A percentile compares a stretch with the other conserved stretches of the same genome.
These are phyloP conservation scores for Agraylea sexmaculata DNA, from an alignment of 1,140 invertebrate genomes.

Conservation along the genomic window DNA sequence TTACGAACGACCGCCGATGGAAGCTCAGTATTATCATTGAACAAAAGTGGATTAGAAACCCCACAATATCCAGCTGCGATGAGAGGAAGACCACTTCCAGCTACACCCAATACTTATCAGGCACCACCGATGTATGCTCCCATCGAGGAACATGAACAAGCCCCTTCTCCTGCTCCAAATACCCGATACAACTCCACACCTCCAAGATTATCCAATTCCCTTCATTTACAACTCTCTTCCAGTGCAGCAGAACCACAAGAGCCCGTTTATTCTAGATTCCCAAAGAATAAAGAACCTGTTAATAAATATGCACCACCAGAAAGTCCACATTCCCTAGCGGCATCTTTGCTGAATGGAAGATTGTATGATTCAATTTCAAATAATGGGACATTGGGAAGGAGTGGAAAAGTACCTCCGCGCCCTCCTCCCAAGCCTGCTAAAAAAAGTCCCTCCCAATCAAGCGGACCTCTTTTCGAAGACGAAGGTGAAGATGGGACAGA, in stretches of 20 bases:
- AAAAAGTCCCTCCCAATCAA: slow-evolving; percentile 42
- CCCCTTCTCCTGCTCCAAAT: slow-evolving; percentile 32
- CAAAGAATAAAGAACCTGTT: slow-evolving; percentile 29
- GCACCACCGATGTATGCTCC: slow-evolving; percentile 44
- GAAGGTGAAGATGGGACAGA: slow-evolving; percentile 79
- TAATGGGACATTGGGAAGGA: slow-evolving; percentile 30
- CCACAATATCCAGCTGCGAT: slow-evolving; percentile 39
- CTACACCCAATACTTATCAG: slow-evolving; percentile 38
- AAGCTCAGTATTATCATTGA: slow-evolving; percentile 64
- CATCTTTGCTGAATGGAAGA: slow-evolving; percentile 7
- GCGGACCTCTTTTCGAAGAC: slow-evolving; percentile 64
- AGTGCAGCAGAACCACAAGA: slow-evolving; percentile 31
- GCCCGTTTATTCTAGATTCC: slow-evolving; percentile 30
- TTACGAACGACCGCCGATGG: slow-evolving; percentile 73
- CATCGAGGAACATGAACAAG: slow-evolving; percentile 50
- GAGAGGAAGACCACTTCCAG: slow-evolving; percentile 47
- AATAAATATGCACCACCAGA: slow-evolving; percentile 26
- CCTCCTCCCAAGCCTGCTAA: slow-evolving; percentile 72
- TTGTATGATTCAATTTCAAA: slow-evolving; percentile 12
- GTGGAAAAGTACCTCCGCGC: slow-evolving; percentile 62
- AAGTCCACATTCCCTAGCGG: slow-evolving; percentile 7
- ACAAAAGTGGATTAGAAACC: slow-evolving; percentile 43
- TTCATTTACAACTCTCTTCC: slow-evolving; percentile 27
- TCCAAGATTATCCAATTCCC: slow-evolving; percentile 29
- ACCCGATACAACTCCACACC: slow-evolving; percentile 24